Percentiles rank a stretch among this genome's conserved stretches.
Conservation (phyloP, 2,888 invertebrate genomes). For the Malachius bipustulatus region DNA sequence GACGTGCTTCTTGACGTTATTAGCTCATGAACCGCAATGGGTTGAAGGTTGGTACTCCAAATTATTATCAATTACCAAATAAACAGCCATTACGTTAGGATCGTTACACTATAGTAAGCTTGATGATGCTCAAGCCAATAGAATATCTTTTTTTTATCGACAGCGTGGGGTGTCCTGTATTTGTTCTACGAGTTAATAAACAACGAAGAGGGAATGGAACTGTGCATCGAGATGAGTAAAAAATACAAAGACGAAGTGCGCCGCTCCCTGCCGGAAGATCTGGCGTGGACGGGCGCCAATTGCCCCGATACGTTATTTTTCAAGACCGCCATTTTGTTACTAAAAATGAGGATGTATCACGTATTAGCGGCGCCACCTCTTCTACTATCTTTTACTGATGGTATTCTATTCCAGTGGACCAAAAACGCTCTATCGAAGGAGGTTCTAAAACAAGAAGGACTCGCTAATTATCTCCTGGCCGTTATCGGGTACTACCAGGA, state of each 20-base stretch:
- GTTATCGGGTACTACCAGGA: constrained; percentile 29
- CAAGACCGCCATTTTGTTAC: constrained; percentile 25
- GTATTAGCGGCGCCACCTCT: too few species aligned
- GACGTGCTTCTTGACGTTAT: constrained; percentile 30
- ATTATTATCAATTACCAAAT: too few species aligned
- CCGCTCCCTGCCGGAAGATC: constrained; percentile 22
- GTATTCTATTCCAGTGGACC: constrained; percentile 24
- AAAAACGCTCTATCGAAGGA: constrained; percentile 29
- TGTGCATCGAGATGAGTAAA: constrained; percentile 27
- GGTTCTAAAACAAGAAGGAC: constrained; percentile 23
- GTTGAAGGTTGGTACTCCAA: too few species aligned
- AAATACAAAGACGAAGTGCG: constrained; percentile 22
- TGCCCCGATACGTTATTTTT: constrained; percentile 28
- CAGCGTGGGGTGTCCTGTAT: constrained; percentile 31
- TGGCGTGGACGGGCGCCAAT: constrained; percentile 28
- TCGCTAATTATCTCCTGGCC: constrained; percentile 30
- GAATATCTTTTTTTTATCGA: background rate
- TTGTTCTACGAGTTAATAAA: constrained; percentile 28
- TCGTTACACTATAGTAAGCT: too few species aligned
- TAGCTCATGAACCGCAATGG: constrained; percentile 28
- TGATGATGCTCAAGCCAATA: too few species aligned
- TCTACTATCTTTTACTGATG: background rate
- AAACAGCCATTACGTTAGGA: too few species aligned
- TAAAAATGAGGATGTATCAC: constrained; percentile 29
- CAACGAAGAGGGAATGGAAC: constrained; percentile 29